Base-by-base conservation (phyloP, 2,113 vertebrate species). In the Euleptes europaea region DNA sequence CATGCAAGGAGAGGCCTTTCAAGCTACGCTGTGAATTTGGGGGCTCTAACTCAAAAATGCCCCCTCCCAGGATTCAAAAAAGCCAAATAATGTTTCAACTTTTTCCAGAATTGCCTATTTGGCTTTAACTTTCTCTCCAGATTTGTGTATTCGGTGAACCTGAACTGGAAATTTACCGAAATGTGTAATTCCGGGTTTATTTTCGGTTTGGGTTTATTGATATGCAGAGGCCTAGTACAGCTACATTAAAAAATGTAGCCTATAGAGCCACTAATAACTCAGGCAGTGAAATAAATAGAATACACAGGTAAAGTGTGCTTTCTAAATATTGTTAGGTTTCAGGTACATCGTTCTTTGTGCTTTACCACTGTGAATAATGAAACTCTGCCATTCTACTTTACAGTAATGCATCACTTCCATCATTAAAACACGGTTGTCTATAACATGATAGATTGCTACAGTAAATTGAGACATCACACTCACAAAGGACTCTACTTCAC, bases 301-400 rank as follows among this genome's bases (percentile, higher is more conserved):
- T 33, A 7, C n/a, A 77, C 19, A 33, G 26, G 23, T 67, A 19
- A 6, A 12, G 23, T n/a, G 8, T 12, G 28, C n/a, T 63, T 65
- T 44, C 21, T 35, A 21, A 49, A 42, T 47, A 66, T 47, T 42
- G 44, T 74, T 83, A 69, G 5, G 15, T 38, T 73, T 72, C 40
- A 73, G 31, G 14, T 49, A 65, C 19, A 85, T 9, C 49, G 31
- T 57, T 80, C 1, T 60, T 28, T 23, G n/a, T 19, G 71, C 11
- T 77, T 13, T 84, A 88, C 83, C 88, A 14, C 28, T 76, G 3
- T 49, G 26, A 83, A 15, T 63, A 82, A 80, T 13, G 80, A 72
- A 40, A 75, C 88, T 66, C 33, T 80, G 47, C 33, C 28, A 65
- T 11, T 44, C 49, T 73, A 65, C 72, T 84, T 75, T 65, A 6